These are phyloP conservation scores for Agriopis leucophaearia DNA, from an alignment of 2,888 invertebrate species.

Conservation along the genomic window DNA sequence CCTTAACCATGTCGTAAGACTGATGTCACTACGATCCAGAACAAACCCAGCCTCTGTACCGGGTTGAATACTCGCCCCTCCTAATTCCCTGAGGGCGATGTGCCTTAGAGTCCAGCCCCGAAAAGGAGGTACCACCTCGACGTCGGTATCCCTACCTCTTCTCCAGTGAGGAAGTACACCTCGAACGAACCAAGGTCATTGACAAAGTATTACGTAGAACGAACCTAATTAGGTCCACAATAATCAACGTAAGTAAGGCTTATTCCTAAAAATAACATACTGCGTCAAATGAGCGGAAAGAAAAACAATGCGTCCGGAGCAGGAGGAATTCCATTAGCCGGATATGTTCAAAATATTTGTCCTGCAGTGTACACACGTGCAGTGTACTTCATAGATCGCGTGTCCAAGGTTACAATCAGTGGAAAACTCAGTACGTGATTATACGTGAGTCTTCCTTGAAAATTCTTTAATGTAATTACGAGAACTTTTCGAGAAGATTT, in stretches of 20 bases:
- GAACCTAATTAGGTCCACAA: neutral
- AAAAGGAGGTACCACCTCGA: no score
- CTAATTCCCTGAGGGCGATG: no score
- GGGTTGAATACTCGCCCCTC: no score
- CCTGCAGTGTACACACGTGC: slow-evolving; percentile 48
- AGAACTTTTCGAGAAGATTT: no score
- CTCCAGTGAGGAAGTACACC: no score
- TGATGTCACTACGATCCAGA: no score
- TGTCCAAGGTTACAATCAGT: slow-evolving; percentile 51
- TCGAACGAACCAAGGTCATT: no score
- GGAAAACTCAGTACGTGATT: slow-evolving; percentile 51
- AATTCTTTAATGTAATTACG: neutral
- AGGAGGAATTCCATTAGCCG: slow-evolving; percentile 56
- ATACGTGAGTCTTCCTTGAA: slow-evolving; percentile 43
- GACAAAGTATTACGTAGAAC: no score
- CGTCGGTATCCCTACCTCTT: no score
- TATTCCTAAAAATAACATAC: slow-evolving; percentile 8
- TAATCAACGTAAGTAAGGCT: neutral
- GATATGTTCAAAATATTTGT: slow-evolving; percentile 65
- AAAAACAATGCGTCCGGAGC: slow-evolving; percentile 53
- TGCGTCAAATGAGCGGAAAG: slow-evolving; percentile 38
- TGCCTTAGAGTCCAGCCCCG: no score
- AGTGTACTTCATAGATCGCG: slow-evolving; percentile 46
- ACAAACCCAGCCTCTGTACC: no score
- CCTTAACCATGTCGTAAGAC: no score